Percentiles rank a stretch among this genome's conserved stretches.
phyloP scores from a whole-genome alignment of 2,888 invertebrate species.

The Athalia rosae region DNA sequence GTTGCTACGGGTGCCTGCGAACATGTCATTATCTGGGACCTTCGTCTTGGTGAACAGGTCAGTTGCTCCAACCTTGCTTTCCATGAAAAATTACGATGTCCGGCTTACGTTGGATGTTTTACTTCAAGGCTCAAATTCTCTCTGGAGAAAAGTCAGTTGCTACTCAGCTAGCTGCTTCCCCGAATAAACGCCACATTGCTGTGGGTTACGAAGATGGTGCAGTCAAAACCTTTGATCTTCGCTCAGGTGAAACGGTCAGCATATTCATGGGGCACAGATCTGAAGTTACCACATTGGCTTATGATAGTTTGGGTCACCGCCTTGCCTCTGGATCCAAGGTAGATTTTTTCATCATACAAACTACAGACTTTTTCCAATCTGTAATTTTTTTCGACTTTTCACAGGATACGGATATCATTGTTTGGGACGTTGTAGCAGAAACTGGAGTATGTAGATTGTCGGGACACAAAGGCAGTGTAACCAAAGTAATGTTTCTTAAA shows the following conservation, averaged over 20 bases:
- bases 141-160: constrained; percentile 89
- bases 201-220: constrained; percentile 95
- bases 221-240: constrained; percentile 88
- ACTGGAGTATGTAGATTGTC: constrained; percentile 90
- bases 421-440: constrained; percentile 96
- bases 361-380: too few relatives aligned
- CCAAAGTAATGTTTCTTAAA: constrained; percentile 85
- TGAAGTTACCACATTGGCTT: constrained; percentile 87
- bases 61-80: constrained; percentile 45
- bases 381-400: constrained; percentile 57
- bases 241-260: constrained; percentile 82
- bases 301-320: constrained; percentile 88
- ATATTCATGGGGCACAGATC: constrained; percentile 90
- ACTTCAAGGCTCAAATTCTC: constrained; percentile 82
- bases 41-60: constrained; percentile 89
- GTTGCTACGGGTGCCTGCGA: constrained; percentile 95
- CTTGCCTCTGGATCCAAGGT: constrained; percentile 93
- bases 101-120: constrained; percentile 48
- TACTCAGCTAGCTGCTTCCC: constrained; percentile 84
- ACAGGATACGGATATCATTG: constrained; percentile 93
- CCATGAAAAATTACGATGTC: constrained; percentile 7
- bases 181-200: constrained; percentile 87
- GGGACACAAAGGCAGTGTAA: constrained; percentile 94
- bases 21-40: constrained; percentile 95
- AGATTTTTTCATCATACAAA: constrained; percentile 46